Conservation (phyloP, 2,888 invertebrate species). For the Tenodera sinensis region DNA sequence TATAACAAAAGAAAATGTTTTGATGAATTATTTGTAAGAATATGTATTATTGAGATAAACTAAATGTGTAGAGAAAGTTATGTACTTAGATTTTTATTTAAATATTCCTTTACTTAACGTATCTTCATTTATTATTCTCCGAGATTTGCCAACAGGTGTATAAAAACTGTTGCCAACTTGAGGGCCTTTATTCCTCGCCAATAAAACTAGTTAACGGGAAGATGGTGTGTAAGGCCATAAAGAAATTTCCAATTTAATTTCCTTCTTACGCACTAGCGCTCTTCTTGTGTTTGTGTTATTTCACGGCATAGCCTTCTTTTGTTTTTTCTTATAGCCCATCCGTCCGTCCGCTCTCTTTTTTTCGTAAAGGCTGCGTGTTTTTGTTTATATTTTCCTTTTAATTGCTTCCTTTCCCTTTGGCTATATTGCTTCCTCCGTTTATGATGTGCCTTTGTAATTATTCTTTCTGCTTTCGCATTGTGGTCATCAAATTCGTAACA, state of each 20-base stretch:
- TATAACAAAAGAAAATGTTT: too few species aligned
- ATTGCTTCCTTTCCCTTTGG: conserved; percentile 21
- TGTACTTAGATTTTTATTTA: too few species aligned
- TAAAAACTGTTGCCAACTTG: background rate
- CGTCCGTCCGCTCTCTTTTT: background rate
- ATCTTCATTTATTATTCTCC: background rate
- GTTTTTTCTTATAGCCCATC: background rate
- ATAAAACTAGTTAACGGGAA: background rate
- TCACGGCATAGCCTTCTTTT: background rate
- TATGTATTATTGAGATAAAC: too few species aligned
- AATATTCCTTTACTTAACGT: background rate
- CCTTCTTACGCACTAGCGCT: background rate
- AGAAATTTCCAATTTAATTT: background rate
- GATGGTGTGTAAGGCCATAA: background rate
- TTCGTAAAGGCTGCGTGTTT: background rate
- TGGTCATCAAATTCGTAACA: background rate
- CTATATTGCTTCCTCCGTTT: conserved; percentile 20
- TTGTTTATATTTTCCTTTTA: conserved; percentile 20
- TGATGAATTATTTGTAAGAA: too few species aligned
- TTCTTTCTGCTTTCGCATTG: background rate
- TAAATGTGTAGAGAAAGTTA: too few species aligned
- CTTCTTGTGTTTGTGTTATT: background rate
- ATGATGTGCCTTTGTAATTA: conserved; percentile 14
- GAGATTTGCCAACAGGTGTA: background rate
- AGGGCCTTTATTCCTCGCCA: background rate